Conservation (phyloP, 2,113 vertebrate genomes). For the Anoura caudifer region DNA sequence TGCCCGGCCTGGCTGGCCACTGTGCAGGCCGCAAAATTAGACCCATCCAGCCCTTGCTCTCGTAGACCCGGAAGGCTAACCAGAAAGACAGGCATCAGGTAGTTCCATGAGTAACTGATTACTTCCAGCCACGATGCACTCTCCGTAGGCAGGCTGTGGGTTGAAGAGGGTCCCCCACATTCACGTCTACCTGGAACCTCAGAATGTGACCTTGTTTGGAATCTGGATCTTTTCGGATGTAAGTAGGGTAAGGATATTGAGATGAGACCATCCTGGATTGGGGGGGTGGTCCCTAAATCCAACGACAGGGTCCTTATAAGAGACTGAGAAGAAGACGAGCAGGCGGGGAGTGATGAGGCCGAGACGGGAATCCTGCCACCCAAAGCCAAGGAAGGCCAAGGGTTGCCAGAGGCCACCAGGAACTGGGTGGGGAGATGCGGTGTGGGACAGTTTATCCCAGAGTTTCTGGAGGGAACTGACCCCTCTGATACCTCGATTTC, state of each 20-base stretch:
- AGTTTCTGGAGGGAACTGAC: no score
- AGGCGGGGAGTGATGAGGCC: fast-evolving
- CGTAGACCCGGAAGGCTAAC: neutral
- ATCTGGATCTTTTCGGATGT: neutral
- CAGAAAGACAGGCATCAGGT: neutral
- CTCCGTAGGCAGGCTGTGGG: neutral
- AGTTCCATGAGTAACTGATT: no score
- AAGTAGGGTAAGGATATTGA: neutral
- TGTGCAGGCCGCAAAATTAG: fast-evolving
- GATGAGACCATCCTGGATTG: neutral
- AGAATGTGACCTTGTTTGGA: neutral
- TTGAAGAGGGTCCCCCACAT: neutral
- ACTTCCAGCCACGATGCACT: neutral
- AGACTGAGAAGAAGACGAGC: neutral
- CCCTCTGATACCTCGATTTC: neutral
- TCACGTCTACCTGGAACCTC: neutral
- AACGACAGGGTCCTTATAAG: neutral
- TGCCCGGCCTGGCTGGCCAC: neutral
- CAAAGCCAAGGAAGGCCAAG: neutral
- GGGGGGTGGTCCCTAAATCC: neutral
- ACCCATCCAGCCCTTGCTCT: neutral
- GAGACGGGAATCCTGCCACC: fast-evolving
- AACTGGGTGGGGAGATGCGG: neutral
- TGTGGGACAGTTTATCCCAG: fast-evolving
- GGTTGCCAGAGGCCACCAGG: neutral